Percentiles rank a stretch among this genome's conserved stretches.
phyloP scores from a whole-genome alignment of 2,797 vertebrate genomes.

The Poecilia wingei region DNA sequence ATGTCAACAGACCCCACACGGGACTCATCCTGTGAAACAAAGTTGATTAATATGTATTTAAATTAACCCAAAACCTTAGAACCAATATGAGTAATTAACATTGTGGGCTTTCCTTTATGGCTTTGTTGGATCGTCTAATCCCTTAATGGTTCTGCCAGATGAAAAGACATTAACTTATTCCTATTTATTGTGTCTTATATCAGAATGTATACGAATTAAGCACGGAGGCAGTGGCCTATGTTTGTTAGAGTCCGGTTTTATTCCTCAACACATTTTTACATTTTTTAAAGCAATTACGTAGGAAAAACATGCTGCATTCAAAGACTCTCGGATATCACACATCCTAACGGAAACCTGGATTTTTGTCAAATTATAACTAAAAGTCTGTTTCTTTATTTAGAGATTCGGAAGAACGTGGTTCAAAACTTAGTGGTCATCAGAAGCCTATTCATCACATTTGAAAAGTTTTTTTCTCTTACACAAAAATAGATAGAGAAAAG shows the following conservation, averaged over 20 bases:
- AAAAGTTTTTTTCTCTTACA: background rate
- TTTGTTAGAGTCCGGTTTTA: background rate
- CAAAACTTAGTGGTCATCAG: background rate
- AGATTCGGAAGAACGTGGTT: background rate
- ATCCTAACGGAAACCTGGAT: background rate
- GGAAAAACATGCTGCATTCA: background rate
- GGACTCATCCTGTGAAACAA: background rate
- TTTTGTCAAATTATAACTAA: background rate
- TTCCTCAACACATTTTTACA: background rate
- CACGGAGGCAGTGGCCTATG: rapidly evolving
- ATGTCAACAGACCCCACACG: conserved; percentile 84
- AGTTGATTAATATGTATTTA: background rate
- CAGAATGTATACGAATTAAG: background rate
- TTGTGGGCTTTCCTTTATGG: background rate
- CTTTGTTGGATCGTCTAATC: background rate
- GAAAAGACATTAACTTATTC: too few species aligned
- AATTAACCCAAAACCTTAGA: background rate
- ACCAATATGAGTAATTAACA: background rate
- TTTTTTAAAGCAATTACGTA: background rate
- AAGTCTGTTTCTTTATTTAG: background rate
- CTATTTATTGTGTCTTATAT: background rate
- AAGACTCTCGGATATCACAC: background rate
- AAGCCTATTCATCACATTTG: background rate
- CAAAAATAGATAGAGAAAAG: background rate
- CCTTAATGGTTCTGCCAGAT: background rate